These are phyloP conservation scores for Empidonax alnorum DNA, from an alignment of 2,113 vertebrate genomes.

Conservation along the genomic window DNA sequence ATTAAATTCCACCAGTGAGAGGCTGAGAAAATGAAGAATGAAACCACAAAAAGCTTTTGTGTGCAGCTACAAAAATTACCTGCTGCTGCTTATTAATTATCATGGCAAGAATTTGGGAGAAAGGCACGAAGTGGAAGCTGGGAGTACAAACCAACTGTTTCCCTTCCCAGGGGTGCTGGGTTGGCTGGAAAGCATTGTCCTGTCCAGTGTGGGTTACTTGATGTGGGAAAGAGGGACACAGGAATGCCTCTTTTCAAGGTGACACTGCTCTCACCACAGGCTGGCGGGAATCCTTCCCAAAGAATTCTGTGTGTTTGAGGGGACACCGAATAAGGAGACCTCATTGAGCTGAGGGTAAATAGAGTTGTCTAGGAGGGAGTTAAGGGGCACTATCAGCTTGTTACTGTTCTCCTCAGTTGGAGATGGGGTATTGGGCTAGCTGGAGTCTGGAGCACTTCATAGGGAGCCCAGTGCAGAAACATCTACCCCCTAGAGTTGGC, in stretches of 20 bases:
- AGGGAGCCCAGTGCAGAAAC: not conserved
- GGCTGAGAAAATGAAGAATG: not conserved
- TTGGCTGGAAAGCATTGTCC: not conserved
- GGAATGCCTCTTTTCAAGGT: not conserved
- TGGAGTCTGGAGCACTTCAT: not conserved
- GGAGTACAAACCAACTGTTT: not conserved
- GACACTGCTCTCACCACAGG: not conserved
- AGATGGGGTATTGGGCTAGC: not conserved
- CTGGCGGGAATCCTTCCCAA: not conserved
- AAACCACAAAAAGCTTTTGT: not conserved
- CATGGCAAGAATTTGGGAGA: not conserved
- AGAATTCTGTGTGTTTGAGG: not conserved
- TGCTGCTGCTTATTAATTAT: not conserved
- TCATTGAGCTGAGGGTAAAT: not conserved
- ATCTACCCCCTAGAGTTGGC: not conserved
- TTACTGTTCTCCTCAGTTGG: not conserved
- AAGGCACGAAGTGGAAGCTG: not conserved
- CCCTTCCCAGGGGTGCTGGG: not conserved
- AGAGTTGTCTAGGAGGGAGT: fast-evolving
- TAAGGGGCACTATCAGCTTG: not conserved
- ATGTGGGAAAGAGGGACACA: not conserved
- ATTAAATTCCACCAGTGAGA: not conserved
- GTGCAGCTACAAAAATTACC: not conserved
- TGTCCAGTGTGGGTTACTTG: not conserved
- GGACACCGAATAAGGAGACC: not conserved